A percentile compares a stretch with the other conserved stretches of the same genome.
phyloP scores from a whole-genome alignment of 2,113 vertebrate genomes.

The Halichoeres trimaculatus region DNA sequence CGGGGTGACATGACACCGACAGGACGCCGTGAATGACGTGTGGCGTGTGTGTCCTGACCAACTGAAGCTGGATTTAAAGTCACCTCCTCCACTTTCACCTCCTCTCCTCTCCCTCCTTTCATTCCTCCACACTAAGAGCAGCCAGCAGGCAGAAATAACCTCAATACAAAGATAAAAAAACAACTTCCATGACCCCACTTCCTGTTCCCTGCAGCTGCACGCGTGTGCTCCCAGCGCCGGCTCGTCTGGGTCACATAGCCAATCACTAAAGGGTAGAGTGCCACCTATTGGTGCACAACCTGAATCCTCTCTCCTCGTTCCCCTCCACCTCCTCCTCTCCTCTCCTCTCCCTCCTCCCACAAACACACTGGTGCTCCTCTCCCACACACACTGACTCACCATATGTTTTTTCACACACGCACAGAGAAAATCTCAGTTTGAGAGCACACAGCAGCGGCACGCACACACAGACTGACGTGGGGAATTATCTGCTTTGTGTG shows the following conservation, averaged over 20 bases:
- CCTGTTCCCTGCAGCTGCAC: slow-evolving; percentile 6
- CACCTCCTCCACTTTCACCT: not conserved
- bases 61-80: not conserved
- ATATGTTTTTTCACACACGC: slow-evolving; percentile 71
- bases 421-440: slow-evolving; percentile 56
- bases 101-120: slow-evolving; percentile 21
- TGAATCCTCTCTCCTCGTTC: slow-evolving; percentile 52
- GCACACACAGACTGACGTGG: slow-evolving; percentile 39
- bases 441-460: slow-evolving; percentile 19
- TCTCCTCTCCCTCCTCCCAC: slow-evolving; percentile 58
- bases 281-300: slow-evolving; percentile 82
- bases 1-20: not conserved
- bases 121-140: slow-evolving; percentile 20
- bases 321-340: slow-evolving; percentile 21
- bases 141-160: slow-evolving; percentile 27
- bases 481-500: not conserved
- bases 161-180: not conserved
- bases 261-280: slow-evolving; percentile 84
- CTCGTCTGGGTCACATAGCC: slow-evolving; percentile 60
- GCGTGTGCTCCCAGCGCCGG: slow-evolving; percentile 26
- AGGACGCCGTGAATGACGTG: not conserved
- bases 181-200: slow-evolving; percentile 22
- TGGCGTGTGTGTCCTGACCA: not conserved
- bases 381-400: slow-evolving; percentile 79
- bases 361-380: slow-evolving; percentile 54